These are phyloP conservation scores for Drosophila pectinifera DNA, from an alignment of 1,140 invertebrate species.

Conservation along the genomic window DNA sequence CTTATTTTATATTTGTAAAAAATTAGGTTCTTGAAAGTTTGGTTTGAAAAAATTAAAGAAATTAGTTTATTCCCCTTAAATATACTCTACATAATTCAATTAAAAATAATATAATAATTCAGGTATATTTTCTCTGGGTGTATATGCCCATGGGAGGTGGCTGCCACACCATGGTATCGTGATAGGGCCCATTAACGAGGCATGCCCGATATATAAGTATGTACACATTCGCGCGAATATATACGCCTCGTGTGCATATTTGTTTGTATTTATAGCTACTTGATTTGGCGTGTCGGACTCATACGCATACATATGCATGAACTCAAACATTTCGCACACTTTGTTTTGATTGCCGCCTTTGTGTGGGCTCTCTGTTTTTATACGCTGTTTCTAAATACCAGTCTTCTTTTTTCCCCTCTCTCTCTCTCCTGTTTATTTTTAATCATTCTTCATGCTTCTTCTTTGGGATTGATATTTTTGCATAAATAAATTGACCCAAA, in stretches of 20 bases:
- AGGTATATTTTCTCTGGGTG: not conserved
- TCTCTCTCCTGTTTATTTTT: slow-evolving; percentile 14
- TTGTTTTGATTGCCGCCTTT: slow-evolving; percentile 71
- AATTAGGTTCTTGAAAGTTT: not conserved
- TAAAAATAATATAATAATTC: not conserved
- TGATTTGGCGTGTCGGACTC: slow-evolving; percentile 29
- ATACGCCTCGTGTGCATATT: slow-evolving; percentile 35
- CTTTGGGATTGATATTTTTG: slow-evolving; percentile 36
- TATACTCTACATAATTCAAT: not conserved
- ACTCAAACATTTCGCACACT: slow-evolving; percentile 74
- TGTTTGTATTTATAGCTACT: slow-evolving; percentile 56
- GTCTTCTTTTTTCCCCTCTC: slow-evolving; percentile 25
- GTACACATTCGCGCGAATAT: slow-evolving; percentile 6
- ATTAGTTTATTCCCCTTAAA: too few relatives aligned
- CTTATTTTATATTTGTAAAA: not conserved
- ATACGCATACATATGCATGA: slow-evolving; percentile 34
- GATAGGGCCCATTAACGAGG: slow-evolving; percentile 46
- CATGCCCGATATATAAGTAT: slow-evolving; percentile 32
- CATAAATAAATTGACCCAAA: slow-evolving; percentile 68
- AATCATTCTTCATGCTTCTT: slow-evolving; percentile 30
- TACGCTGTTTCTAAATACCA: slow-evolving; percentile 75
- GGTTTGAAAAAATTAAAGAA: too few relatives aligned
- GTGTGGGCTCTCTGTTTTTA: slow-evolving; percentile 60
- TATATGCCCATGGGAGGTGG: slow-evolving; percentile 7
- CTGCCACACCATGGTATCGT: slow-evolving; percentile 43